Percentiles rank a stretch among this genome's conserved stretches.
These are phyloP conservation scores for Athalia rosae DNA, from an alignment of 2,888 invertebrate species.

Conservation along the genomic window DNA sequence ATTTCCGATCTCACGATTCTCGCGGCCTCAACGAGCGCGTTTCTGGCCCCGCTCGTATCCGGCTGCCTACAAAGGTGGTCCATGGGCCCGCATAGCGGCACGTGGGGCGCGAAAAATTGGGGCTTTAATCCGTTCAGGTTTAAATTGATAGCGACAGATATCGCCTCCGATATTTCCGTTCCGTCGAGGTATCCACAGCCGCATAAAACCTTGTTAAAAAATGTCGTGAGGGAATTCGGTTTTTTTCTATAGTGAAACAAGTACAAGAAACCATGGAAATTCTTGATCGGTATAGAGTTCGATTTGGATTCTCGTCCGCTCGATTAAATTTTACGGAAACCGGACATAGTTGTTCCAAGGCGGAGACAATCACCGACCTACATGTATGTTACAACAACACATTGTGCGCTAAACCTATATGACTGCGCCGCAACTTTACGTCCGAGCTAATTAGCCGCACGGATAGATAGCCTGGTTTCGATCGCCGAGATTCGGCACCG, in stretches of 20 bases:
- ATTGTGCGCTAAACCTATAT: too few relatives aligned
- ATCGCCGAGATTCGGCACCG: conserved; percentile 23
- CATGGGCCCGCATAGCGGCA: conserved; percentile 54
- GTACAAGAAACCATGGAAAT: too few relatives aligned
- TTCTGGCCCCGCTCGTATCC: conserved; percentile 64
- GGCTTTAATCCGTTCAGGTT: conserved; percentile 56
- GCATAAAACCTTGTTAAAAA: conserved; percentile 72
- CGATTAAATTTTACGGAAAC: conserved; percentile 15
- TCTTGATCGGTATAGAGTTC: too few relatives aligned
- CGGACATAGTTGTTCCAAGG: conserved; percentile 26
- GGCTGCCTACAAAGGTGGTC: conserved; percentile 59
- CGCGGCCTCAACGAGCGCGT: conserved; percentile 76
- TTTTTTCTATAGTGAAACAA: neutral
- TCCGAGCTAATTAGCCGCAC: conserved; percentile 24
- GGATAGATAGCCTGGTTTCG: conserved; percentile 12
- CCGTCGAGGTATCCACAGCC: conserved; percentile 77
- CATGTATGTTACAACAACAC: conserved; percentile 9
- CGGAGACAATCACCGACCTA: conserved; percentile 36
- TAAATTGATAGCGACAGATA: conserved; percentile 68
- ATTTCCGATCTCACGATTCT: conserved; percentile 74
- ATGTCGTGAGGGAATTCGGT: neutral
- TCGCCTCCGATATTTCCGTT: conserved; percentile 76
- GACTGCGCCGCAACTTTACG: neutral
- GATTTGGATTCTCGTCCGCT: neutral
- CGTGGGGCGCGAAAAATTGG: conserved; percentile 62